A percentile compares a stretch with the other conserved stretches of the same genome.
Evolutionary conservation across 2,888 invertebrate species (phyloP).

Genomic region (Sipunculus nudus): DNA sequence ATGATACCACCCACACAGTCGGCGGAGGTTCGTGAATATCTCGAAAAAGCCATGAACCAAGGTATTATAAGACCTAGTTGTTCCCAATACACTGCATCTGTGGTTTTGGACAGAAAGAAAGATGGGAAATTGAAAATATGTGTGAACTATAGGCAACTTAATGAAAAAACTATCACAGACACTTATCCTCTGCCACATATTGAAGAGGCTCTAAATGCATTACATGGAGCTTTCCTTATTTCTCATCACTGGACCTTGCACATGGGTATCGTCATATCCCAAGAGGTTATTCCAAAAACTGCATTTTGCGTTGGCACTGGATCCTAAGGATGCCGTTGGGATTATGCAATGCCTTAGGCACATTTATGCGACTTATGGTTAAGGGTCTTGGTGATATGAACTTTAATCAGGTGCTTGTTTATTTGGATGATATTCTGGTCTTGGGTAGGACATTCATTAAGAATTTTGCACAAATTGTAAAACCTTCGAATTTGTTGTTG

Average conservation of each 20-base stretch:
- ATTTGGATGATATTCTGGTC: slow-evolving; percentile 41
- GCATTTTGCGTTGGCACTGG: slow-evolving; percentile 36
- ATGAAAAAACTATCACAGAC: slow-evolving; percentile 41
- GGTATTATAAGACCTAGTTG: slow-evolving; percentile 20
- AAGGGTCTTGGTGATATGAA: slow-evolving; percentile 32
- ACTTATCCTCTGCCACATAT: slow-evolving; percentile 44
- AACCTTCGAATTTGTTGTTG: slow-evolving; percentile 27
- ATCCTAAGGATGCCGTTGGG: slow-evolving; percentile 37
- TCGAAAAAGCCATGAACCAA: slow-evolving; percentile 17
- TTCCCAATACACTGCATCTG: slow-evolving; percentile 37
- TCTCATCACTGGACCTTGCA: slow-evolving; percentile 35
- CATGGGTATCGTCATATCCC: slow-evolving; percentile 45
- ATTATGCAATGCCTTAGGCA: slow-evolving; percentile 35
- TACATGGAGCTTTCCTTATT: slow-evolving; percentile 36
- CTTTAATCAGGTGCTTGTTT: slow-evolving; percentile 35
- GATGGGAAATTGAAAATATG: slow-evolving; percentile 37
- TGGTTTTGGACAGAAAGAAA: slow-evolving; percentile 40
- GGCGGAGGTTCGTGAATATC: slow-evolving; percentile 29
- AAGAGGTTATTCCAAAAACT: slow-evolving; percentile 39
- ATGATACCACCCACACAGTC: slow-evolving; percentile 25
- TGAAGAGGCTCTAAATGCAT: slow-evolving; percentile 38
- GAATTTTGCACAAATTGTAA: slow-evolving; percentile 34
- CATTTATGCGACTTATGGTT: slow-evolving; percentile 39
- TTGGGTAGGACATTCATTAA: slow-evolving; percentile 31
- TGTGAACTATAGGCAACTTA: slow-evolving; percentile 43